Conservation (phyloP, 2,888 invertebrate species). For the Silvanus unidentatus region DNA sequence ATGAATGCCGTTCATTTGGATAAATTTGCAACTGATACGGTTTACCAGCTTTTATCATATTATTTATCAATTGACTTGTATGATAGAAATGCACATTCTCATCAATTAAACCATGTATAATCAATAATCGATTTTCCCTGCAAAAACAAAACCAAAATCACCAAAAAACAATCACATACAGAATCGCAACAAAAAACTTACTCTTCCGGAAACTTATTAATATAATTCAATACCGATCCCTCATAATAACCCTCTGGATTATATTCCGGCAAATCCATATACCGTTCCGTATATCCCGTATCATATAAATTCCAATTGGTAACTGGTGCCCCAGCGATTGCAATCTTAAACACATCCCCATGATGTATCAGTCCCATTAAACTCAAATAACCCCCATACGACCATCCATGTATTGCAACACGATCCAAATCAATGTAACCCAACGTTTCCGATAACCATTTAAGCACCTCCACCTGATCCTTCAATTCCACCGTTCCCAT, state of each 20-base stretch:
- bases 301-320: conserved; percentile 97
- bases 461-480: conserved; percentile 89
- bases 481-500: conserved; percentile 92
- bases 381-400: conserved; percentile 97
- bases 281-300: conserved; percentile 97
- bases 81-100: conserved; percentile 99
- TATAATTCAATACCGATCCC: conserved; percentile 79
- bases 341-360: conserved; percentile 89
- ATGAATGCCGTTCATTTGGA: conserved; percentile 93
- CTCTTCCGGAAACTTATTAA: conserved; percentile 88
- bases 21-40: conserved; percentile 94
- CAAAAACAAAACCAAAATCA: conserved; percentile 22
- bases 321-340: conserved; percentile 96
- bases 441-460: conserved; percentile 75
- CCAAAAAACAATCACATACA: conserved; percentile 2
- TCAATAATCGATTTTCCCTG: conserved; percentile 81
- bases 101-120: conserved; percentile 96
- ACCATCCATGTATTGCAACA: conserved; percentile 97
- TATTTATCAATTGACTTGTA: conserved; percentile 84
- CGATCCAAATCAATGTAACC: conserved; percentile 87
- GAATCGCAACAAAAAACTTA: conserved; percentile 47
- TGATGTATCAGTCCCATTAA: conserved; percentile 90
- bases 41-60: conserved; percentile 88
- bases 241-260: conserved; percentile 74
- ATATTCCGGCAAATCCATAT: conserved; percentile 81